Percentiles rank a stretch among this genome's conserved stretches.
Evolutionary conservation across 2,113 vertebrate genomes (phyloP).

Genomic region (Bothrops jararaca): DNA sequence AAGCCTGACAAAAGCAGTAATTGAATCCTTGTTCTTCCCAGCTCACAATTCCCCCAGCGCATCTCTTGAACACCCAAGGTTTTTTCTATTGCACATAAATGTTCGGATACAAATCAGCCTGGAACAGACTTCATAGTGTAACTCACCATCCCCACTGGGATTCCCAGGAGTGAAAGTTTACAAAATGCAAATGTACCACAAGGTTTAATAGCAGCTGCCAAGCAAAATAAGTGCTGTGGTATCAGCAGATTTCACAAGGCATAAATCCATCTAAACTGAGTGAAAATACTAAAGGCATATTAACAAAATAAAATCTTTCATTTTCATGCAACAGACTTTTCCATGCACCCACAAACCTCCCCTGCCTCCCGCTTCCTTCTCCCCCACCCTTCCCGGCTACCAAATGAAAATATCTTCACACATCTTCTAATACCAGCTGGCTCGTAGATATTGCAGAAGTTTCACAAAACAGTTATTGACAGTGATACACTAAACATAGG

Average conservation of each 20-base stretch:
- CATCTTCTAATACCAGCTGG: constrained; percentile 73
- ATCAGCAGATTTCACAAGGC: constrained; percentile 28
- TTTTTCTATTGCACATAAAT: constrained; percentile 1
- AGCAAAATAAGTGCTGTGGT: neutral
- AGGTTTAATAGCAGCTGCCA: constrained; percentile 29
- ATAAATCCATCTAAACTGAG: constrained; percentile 18
- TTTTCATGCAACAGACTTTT: constrained; percentile 58
- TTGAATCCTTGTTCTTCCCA: neutral
- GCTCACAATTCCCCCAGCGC: neutral
- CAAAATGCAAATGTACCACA: constrained; percentile 15
- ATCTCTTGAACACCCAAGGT: neutral
- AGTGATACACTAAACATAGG: constrained; percentile 60
- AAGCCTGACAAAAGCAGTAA: neutral
- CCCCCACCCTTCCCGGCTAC: neutral
- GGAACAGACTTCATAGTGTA: neutral
- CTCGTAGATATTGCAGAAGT: constrained; percentile 60
- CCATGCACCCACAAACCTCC: constrained; percentile 62
- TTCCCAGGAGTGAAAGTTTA: constrained; percentile 23
- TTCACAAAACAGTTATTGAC: constrained; percentile 57
- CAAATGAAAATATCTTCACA: constrained; percentile 66
- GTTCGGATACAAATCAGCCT: neutral
- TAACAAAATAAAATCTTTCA: constrained; percentile 48
- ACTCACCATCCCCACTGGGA: neutral
- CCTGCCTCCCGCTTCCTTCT: constrained; percentile 50
- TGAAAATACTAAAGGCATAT: constrained; percentile 41